Base-by-base conservation (phyloP, 2,888 invertebrate species). In the Macroteleia sp. region DNA sequence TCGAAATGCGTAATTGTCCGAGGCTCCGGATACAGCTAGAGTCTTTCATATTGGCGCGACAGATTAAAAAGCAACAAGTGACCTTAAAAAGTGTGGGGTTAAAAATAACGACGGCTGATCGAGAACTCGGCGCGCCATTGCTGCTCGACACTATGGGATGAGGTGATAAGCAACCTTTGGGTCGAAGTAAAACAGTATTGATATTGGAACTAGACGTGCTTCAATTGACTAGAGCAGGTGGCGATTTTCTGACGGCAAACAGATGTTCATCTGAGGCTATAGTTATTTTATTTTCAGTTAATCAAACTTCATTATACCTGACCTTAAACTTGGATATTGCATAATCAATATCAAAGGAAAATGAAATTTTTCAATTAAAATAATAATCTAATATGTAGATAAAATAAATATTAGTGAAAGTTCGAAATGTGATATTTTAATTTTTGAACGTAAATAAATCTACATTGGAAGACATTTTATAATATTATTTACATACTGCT, bases 51-150 rank as follows among this genome's bases (percentile, higher is more conserved):
- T 67, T 73, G 75, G 77, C 69, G 85, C 83, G 85, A 82, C 82
- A 86, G 88, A 87, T 89, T 88, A 89, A 88, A 89, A 87, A 88
- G 91, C 90, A 90, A 91, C 90, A 91, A 90, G 90, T 90, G 90
- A 90, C 88, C 87, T 89, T 86, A 89, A 91, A 89, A 89, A 88
- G 86, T 84, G 86, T 80, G 85, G 83, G 85, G 84, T 86, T 88
- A 88, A 90, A 90, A 90, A 90, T 89, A 86, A 83, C 85, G 84
- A 83, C 84, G 86, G 84, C 80, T 85, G 89, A 90, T 90, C 86
- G 90, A 87, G 87, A 88, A 86, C 86, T 87, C 86, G 82, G 83
- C 83, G 82, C 83, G 84, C 86, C 82, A 83, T 82, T 75, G 85
- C 83, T 77, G 80, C 77, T 66, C 75, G 75, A 77, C 77, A 79